phyloP scores from a whole-genome alignment of 2,113 vertebrate species.

The Proteles cristata region DNA sequence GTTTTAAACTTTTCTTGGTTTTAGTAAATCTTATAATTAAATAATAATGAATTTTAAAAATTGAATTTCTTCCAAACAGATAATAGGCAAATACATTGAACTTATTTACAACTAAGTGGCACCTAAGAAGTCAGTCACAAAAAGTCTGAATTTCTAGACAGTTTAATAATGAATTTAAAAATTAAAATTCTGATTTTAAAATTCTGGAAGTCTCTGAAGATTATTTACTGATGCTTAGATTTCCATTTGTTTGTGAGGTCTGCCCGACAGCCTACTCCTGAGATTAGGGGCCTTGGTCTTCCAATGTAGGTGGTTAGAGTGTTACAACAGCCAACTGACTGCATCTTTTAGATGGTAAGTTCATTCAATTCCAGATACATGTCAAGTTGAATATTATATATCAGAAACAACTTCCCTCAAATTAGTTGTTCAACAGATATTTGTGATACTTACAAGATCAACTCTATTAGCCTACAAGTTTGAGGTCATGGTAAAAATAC shows the following conservation, averaged over 20 bases:
- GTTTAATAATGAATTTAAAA: slow-evolving; percentile 19
- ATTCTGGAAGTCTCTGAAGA: background rate
- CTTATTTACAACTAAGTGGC: background rate
- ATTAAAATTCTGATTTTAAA: slow-evolving; percentile 16
- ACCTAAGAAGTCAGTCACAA: background rate
- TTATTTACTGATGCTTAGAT: background rate
- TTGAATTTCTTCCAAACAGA: background rate
- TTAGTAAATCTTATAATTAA: background rate
- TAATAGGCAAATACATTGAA: background rate
- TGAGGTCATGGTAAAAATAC: background rate
- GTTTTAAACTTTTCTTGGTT: background rate
- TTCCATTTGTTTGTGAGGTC: background rate
- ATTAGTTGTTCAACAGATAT: slow-evolving; percentile 3
- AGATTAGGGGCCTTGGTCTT: background rate
- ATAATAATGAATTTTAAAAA: slow-evolving; percentile 16
- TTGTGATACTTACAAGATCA: background rate
- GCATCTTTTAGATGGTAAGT: background rate
- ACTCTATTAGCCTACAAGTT: background rate
- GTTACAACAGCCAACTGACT: background rate
- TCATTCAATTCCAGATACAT: background rate
- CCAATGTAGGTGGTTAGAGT: background rate
- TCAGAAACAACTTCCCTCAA: background rate
- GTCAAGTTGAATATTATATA: background rate
- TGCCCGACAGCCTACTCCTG: background rate
- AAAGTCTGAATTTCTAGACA: slow-evolving; percentile 38